These are phyloP conservation scores for Emmelina monodactyla DNA, from an alignment of 2,888 invertebrate species.

Conservation along the genomic window DNA sequence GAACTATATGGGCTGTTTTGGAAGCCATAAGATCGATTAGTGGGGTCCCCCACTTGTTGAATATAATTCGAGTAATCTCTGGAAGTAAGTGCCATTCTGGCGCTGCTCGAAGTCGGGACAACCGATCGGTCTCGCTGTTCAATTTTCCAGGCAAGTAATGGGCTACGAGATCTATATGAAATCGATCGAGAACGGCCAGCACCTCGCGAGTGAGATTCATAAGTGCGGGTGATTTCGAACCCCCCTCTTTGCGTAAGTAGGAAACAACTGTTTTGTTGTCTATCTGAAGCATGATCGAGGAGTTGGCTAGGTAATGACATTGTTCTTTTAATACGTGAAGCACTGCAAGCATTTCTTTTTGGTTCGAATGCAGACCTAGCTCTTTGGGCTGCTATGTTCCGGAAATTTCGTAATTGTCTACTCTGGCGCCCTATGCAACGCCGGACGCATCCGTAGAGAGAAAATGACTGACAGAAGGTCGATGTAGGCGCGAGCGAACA, in stretches of 20 bases:
- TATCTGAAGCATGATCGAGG: constrained; percentile 8
- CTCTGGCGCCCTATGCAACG: constrained; percentile 10
- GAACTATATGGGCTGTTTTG: constrained; percentile 3
- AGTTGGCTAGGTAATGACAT: constrained; percentile 1
- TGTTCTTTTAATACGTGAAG: constrained; percentile 5
- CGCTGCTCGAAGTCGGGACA: constrained; percentile 3
- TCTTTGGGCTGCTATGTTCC: constrained; percentile 9
- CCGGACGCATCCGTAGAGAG: constrained; percentile 6
- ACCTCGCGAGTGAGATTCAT: constrained; percentile 9
- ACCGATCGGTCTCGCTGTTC: constrained; percentile 9
- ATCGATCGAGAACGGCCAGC: constrained; percentile 2
- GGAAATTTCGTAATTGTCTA: constrained; percentile 4
- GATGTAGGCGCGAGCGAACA: not conserved
- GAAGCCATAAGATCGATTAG: constrained; percentile 11
- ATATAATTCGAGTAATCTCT: constrained; percentile 1
- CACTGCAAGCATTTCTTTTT: constrained; percentile 5
- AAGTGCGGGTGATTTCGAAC: constrained; percentile 7
- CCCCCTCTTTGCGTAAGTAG: constrained; percentile 12
- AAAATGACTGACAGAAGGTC: not conserved
- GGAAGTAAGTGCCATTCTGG: constrained; percentile 10
- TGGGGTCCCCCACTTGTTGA: constrained; percentile 6
- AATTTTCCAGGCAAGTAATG: constrained; percentile 10
- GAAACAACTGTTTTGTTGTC: constrained; percentile 12
- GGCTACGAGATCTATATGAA: constrained; percentile 4
- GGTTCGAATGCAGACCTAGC: constrained; percentile 5